A percentile compares a stretch with the other conserved stretches of the same genome.
phyloP scores from a whole-genome alignment of 2,888 invertebrate genomes.

The Drosophila putrida region DNA sequence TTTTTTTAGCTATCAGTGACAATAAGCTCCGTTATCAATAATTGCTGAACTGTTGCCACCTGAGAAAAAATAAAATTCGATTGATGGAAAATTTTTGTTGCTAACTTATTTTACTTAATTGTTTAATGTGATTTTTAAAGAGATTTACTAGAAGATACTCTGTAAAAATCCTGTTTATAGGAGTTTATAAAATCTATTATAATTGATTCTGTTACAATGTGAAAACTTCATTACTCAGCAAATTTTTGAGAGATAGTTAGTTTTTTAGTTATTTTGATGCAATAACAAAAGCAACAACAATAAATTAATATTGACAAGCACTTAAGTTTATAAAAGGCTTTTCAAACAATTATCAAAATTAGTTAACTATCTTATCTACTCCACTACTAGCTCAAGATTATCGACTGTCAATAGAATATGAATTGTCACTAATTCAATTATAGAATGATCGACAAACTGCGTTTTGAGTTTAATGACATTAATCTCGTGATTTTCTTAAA shows the following conservation, averaged over 20 bases:
- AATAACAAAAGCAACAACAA: too few relatives aligned
- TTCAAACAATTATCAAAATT: neutral
- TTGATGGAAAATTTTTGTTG: constrained; percentile 2
- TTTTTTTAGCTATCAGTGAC: constrained; percentile 14
- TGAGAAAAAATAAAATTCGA: constrained; percentile 2
- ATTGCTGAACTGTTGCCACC: constrained; percentile 10
- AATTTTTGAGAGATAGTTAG: too few relatives aligned
- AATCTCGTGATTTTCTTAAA: constrained; percentile 6
- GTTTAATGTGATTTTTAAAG: neutral
- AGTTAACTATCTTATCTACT: neutral
- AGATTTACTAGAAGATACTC: neutral
- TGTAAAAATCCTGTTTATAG: too few relatives aligned
- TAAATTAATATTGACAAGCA: neutral
- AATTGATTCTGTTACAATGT: too few relatives aligned
- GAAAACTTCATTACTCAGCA: too few relatives aligned
- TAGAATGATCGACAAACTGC: neutral
- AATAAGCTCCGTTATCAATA: constrained; percentile 17
- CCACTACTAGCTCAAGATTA: neutral
- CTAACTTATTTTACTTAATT: neutral
- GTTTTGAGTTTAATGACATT: constrained; percentile 7
- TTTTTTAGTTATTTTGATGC: too few relatives aligned
- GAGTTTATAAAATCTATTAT: too few relatives aligned
- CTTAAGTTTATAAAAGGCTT: neutral
- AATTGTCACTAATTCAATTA: neutral
- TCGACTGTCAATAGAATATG: neutral